Evolutionary conservation across 2,113 vertebrate species (phyloP), one percentile per base, ranked within the genome.

Genomic region (Cyanoramphus novaezelandiae): DNA sequence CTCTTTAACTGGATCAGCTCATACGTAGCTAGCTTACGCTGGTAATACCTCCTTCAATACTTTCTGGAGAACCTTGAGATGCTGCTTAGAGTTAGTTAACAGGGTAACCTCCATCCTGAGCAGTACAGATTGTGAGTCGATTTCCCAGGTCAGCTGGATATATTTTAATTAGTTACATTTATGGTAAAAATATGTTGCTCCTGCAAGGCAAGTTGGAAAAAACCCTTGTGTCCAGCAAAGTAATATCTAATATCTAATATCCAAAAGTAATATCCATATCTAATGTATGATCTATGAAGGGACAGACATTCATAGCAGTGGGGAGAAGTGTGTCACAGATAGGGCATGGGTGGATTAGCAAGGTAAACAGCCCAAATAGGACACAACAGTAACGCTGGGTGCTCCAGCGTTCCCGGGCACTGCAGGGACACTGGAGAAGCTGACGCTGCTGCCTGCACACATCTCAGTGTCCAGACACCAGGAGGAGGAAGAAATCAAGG

Each of bases 381-480:
- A 46, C 37, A 37, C 1, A 0, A n/a, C 43, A 44, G 17, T 31
- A 43, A 60, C 3, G 2, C 17, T 52, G 49, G 33, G 16, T 63
- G 46, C 55, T 55, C 10, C 31, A n/a, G 16, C 1, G 4, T 64
- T 68, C 15, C 39, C 7, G 4, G 28, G 31, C 31, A 57, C 33
- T 3, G 1, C 19, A 31, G 1, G 2, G 46, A 50, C 59, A 69
- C 1, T 2, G 53, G 44, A 82, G 49, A 43, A 82, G 27, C 71
- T 90, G 57, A 20, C 3, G 3, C 33, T 82, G 49, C 87, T 68
- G 13, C 20, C 28, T 39, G 37, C 47, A 71, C 8, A 25, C 24
- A 62, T 31, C 20, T 74, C 1, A 0, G 29, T 13, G 3, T 64
- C 44, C 88, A 31, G 2, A 8, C 24, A 55, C 21, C 1, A 3